A percentile compares a stretch with the other conserved stretches of the same genome.
Evolutionary conservation across 2,113 vertebrate species (phyloP).

Genomic region (Sapajus apella): DNA sequence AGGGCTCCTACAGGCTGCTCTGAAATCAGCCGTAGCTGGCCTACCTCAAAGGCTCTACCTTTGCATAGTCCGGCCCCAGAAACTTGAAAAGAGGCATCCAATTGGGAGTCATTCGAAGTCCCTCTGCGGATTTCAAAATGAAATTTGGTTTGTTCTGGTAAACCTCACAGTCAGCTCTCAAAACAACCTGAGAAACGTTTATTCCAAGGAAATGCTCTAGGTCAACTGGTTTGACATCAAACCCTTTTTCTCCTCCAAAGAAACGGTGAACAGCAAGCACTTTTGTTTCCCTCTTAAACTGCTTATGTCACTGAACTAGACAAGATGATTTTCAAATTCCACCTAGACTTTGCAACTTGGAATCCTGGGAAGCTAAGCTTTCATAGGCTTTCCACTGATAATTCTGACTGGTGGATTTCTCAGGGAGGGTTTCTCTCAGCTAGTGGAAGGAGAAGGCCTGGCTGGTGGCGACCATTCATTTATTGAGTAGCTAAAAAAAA

Average conservation of each 20-base stretch:
- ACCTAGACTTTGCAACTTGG: not conserved
- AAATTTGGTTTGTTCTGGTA: not conserved
- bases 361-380: not conserved
- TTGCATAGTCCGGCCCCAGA: not conserved
- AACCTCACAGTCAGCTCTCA: not conserved
- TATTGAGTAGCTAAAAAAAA: not conserved
- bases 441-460: not conserved
- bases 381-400: not conserved
- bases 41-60: not conserved
- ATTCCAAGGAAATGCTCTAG: not conserved
- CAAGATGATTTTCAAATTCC: not conserved
- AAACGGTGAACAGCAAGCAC: not conserved
- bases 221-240: not conserved
- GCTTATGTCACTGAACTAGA: not conserved
- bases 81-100: not conserved
- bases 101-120: not conserved
- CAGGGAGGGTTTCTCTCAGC: not conserved
- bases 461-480: not conserved
- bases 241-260: not conserved
- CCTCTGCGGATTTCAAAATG: not conserved
- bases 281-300: not conserved
- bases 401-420: not conserved
- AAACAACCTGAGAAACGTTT: not conserved
- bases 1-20: not conserved
- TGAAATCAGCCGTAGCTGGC: not conserved